Conservation (phyloP, 1,140 invertebrate species). For the Mycetomoellerius zeteki region DNA sequence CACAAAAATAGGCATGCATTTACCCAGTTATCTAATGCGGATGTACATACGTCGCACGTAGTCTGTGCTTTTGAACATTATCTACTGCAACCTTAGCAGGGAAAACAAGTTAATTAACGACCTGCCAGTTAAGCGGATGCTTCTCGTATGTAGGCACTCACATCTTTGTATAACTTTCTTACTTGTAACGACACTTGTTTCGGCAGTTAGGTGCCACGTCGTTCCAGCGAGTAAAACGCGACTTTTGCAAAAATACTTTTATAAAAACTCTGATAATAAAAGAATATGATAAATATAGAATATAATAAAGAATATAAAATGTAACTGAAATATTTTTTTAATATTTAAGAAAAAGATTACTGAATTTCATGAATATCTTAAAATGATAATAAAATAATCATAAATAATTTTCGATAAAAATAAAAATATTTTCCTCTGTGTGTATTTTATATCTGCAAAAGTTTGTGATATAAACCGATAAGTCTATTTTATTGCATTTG, state of each 20-base stretch:
- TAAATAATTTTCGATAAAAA: not conserved
- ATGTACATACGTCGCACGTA: not conserved
- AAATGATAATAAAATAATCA: not conserved
- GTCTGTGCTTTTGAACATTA: slow-evolving; percentile 17
- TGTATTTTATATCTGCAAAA: not conserved
- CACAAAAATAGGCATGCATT: slow-evolving; percentile 2
- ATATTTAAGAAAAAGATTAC: not conserved
- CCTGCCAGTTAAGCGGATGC: not conserved
- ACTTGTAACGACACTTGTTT: not conserved
- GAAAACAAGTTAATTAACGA: slow-evolving; percentile 20
- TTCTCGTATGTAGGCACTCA: slow-evolving; percentile 2
- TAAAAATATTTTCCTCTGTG: not conserved
- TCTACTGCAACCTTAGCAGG: not conserved
- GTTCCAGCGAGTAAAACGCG: not conserved
- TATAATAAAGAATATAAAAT: not conserved
- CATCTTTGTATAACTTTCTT: slow-evolving; percentile 1
- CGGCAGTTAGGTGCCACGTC: not conserved
- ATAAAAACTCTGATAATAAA: too few relatives aligned
- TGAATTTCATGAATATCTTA: not conserved
- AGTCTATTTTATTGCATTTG: not conserved
- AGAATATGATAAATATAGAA: not conserved
- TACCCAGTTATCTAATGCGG: not conserved
- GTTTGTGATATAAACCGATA: not conserved
- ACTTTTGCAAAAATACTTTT: not conserved
- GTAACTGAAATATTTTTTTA: not conserved